Evolutionary conservation across 1,140 invertebrate species (phyloP).

Genomic region (Polyergus mexicanus): DNA sequence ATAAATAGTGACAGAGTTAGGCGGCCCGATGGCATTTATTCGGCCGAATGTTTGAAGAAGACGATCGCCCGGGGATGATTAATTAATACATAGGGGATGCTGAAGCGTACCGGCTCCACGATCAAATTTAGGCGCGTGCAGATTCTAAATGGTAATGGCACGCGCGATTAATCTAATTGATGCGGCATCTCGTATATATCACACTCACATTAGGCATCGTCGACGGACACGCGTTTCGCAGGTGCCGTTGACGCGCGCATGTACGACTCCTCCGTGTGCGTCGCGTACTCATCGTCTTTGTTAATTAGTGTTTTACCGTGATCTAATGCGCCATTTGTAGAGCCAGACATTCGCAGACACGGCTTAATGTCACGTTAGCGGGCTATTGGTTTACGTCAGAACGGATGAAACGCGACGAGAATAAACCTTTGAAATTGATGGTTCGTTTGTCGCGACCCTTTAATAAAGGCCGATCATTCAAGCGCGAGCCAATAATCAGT

Average conservation of each 20-base stretch:
- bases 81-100: constrained; percentile 40
- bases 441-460: background rate
- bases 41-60: constrained; percentile 42
- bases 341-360: background rate
- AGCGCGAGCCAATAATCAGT: background rate
- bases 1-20: constrained; percentile 13
- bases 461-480: background rate
- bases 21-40: background rate
- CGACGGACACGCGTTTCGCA: constrained; percentile 70
- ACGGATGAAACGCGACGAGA: background rate
- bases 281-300: constrained; percentile 73
- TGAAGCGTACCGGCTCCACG: constrained; percentile 16
- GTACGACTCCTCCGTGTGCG: constrained; percentile 60
- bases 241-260: constrained; percentile 71
- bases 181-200: constrained; percentile 69
- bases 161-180: constrained; percentile 80
- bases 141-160: constrained; percentile 71
- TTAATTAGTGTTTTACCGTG: constrained; percentile 76
- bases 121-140: constrained; percentile 37
- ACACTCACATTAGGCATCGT: constrained; percentile 41
- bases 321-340: constrained; percentile 48
- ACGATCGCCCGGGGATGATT: constrained; percentile 66
- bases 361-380: background rate
- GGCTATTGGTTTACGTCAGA: background rate
- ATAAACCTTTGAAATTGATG: background rate